A percentile compares a stretch with the other conserved stretches of the same genome.
Conservation (phyloP, 2,797 vertebrate species). For the Loris lydekkerianus region DNA sequence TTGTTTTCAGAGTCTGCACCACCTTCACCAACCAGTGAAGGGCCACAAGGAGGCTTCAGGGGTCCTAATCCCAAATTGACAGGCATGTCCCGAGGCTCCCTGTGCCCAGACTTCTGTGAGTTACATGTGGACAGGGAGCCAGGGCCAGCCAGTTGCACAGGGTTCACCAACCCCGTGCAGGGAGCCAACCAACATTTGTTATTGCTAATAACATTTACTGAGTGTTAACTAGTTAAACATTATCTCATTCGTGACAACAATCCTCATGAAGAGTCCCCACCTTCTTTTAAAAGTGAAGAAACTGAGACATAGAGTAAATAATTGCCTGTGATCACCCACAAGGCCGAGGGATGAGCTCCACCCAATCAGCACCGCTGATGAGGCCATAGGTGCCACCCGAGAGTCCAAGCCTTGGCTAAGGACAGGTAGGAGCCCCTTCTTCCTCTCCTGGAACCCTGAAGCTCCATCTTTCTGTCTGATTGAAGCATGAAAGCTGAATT, state of each 20-base stretch:
- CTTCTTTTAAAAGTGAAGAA: not conserved
- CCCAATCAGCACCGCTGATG: not conserved
- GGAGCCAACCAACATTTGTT: not conserved
- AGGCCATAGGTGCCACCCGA: not conserved
- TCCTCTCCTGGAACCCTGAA: not conserved
- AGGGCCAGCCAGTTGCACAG: not conserved
- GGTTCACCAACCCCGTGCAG: too few species aligned
- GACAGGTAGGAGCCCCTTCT: fast-evolving
- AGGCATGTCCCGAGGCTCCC: not conserved
- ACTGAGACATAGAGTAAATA: not conserved
- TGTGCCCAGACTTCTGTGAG: not conserved
- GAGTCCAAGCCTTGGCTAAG: not conserved
- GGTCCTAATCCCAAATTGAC: not conserved
- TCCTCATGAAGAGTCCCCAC: not conserved
- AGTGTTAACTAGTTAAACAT: not conserved
- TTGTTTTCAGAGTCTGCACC: not conserved
- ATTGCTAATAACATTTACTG: not conserved
- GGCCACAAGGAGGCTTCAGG: not conserved
- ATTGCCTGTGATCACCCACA: not conserved
- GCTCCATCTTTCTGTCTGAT: not conserved
- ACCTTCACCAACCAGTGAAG: not conserved
- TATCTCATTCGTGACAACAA: not conserved
- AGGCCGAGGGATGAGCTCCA: too few species aligned
- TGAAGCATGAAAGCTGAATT: not conserved
- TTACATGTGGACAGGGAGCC: not conserved